Evolutionary conservation across 2,888 invertebrate species (phyloP).

Genomic region (Glyphotaelius pellucidus): DNA sequence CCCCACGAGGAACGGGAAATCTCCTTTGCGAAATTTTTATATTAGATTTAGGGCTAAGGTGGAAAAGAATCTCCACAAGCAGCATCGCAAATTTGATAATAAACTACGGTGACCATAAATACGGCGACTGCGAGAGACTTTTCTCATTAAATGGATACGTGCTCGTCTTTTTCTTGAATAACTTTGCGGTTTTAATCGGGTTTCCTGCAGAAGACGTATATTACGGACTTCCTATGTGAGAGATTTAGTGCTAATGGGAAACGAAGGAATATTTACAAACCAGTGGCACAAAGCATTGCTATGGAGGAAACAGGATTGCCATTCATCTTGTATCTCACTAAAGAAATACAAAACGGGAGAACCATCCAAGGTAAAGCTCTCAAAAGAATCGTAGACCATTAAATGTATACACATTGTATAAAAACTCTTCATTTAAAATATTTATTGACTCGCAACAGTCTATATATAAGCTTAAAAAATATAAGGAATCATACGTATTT

Average conservation of each 20-base stretch:
- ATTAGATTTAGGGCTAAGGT: conserved; percentile 20
- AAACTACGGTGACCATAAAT: conserved; percentile 45
- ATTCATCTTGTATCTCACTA: not conserved
- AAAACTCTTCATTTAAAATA: no score
- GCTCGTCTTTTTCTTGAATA: conserved; percentile 38
- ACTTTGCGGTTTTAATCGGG: conserved; percentile 40
- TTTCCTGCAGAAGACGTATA: conserved; percentile 28
- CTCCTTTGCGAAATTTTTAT: not conserved
- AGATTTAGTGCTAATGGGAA: conserved; percentile 39
- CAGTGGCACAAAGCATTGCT: not conserved
- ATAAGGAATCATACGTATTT: no score
- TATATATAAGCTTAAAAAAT: no score
- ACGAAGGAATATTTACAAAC: not conserved
- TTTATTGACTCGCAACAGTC: no score
- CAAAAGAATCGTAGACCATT: not conserved
- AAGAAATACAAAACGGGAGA: not conserved
- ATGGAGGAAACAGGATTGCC: not conserved
- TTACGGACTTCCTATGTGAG: conserved; percentile 6
- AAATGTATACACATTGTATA: no score
- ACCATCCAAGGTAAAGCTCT: not conserved
- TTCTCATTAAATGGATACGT: conserved; percentile 44
- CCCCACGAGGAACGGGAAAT: not conserved
- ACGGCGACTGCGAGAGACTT: conserved; percentile 33
- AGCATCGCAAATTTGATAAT: conserved; percentile 48
- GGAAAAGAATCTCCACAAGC: conserved; percentile 12